Evolutionary conservation across 1,140 invertebrate species (phyloP).

Genomic region (Chrysopa pallens): DNA sequence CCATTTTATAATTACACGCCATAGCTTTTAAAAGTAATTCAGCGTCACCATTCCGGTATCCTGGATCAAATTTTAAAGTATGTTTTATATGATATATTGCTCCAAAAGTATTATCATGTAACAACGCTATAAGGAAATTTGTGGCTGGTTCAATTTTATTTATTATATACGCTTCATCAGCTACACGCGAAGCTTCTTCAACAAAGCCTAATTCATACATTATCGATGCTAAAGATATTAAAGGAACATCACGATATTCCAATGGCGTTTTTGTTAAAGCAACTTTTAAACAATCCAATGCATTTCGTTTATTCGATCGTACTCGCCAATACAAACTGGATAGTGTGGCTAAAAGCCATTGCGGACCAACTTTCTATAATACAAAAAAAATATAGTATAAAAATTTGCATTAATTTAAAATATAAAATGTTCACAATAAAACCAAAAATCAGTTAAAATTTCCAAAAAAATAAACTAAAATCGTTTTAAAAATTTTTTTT

Average conservation of each 20-base stretch:
- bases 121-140: slow-evolving; percentile 45
- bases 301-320: slow-evolving; percentile 36
- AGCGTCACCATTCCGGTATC: slow-evolving; percentile 31
- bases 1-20: slow-evolving; percentile 31
- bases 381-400: slow-evolving; percentile 7
- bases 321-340: slow-evolving; percentile 52
- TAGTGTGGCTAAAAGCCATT: slow-evolving; percentile 41
- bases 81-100: slow-evolving; percentile 49
- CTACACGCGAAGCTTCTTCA: slow-evolving; percentile 35
- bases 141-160: slow-evolving; percentile 47
- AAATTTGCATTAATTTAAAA: no score
- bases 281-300: slow-evolving; percentile 40
- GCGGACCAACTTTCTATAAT: slow-evolving; percentile 41
- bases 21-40: slow-evolving; percentile 33
- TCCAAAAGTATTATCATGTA: slow-evolving; percentile 47
- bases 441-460: no score
- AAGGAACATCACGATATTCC: slow-evolving; percentile 31
- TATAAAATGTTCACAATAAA: no score
- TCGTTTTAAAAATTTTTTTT: no score
- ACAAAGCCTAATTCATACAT: slow-evolving; percentile 41
- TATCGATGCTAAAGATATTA: slow-evolving; percentile 41
- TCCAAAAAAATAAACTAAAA: no score
- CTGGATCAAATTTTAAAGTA: slow-evolving; percentile 35
- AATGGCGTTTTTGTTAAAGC: slow-evolving; percentile 32
- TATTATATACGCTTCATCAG: slow-evolving; percentile 34